Base-by-base conservation (phyloP, 2,797 vertebrate species). In the Chelidonichthys spinosus region DNA sequence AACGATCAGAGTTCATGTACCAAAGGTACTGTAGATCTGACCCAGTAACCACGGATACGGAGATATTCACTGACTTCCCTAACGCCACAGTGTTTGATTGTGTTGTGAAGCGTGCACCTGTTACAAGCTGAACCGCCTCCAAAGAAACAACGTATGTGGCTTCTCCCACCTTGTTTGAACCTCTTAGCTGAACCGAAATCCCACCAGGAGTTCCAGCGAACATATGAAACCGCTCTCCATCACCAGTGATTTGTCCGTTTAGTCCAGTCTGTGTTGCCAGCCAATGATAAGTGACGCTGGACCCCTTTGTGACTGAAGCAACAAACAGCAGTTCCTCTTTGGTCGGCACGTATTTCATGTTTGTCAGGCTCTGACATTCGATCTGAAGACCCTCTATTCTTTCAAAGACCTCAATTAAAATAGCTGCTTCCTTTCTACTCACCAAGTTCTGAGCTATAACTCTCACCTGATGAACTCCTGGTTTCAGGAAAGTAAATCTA, bases 201-300 rank as follows among this genome's bases (percentile, higher is more conserved):
- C 63, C 50, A n/a, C 92, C 94, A n/a, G 93, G 79, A 5, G 25
- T 78, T 84, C 90, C 81, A 70, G 84, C 74, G 18, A 64, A 55
- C 7, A 94, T 73, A 36, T 65, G 62, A 63, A 95, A 92, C 40
- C 53, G 6, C 42, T 90, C 65, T 8, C 89, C 88, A 13, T 80
- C 59, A 4, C 78, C 73, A 40, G 50, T 55, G 6, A 75, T 71
- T 63, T 71, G 59, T 10, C 4, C 47, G 0, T 80, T 82, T 42
- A 32, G 66, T 68, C 46, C 73, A 37, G 74, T 77, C 39, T 82
- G 86, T n/a, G 66, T 69, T 46, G 69, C 78, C 11, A 83, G 46
- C 95, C 95, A 96, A 3, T 72, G 67, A 70, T 88, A 96, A 2
- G 87, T 91, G 11, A 96, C 74, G 74, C 91, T 93, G 18, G 95